A percentile compares a stretch with the other conserved stretches of the same genome.
phyloP scores from a whole-genome alignment of 2,113 vertebrate species.

The Rhea pennata region DNA sequence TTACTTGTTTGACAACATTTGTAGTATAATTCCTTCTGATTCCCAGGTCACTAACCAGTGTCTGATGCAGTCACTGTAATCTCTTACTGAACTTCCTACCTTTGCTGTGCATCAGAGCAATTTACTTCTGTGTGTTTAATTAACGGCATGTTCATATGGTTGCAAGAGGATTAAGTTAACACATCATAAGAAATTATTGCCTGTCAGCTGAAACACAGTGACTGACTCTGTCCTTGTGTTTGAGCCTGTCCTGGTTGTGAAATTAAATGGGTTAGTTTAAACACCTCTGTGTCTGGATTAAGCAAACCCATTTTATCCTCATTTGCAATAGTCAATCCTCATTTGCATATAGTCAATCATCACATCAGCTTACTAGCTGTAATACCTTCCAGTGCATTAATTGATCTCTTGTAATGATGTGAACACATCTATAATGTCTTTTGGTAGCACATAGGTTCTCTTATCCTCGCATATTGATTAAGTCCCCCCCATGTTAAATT shows the following conservation, averaged over 20 bases:
- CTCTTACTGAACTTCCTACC: neutral
- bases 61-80: neutral
- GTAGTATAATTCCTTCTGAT: neutral
- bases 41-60: rapidly evolving
- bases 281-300: neutral
- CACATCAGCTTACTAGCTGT: neutral
- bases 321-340: neutral
- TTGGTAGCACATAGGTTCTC: neutral
- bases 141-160: conserved; percentile 18
- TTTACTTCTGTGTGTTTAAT: conserved; percentile 33
- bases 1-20: neutral
- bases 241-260: conserved; percentile 49
- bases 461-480: neutral
- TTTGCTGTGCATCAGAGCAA: neutral
- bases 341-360: conserved; percentile 7
- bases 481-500: neutral
- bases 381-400: neutral
- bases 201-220: conserved; percentile 54
- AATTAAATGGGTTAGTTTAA: conserved; percentile 25
- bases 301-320: neutral
- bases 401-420: neutral
- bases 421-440: neutral
- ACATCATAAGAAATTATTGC: conserved; percentile 41
- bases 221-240: conserved; percentile 34
- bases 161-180: conserved; percentile 50